Percentiles rank a stretch among this genome's conserved stretches.
phyloP scores from a whole-genome alignment of 2,888 invertebrate species.

The Dione vanillae region DNA sequence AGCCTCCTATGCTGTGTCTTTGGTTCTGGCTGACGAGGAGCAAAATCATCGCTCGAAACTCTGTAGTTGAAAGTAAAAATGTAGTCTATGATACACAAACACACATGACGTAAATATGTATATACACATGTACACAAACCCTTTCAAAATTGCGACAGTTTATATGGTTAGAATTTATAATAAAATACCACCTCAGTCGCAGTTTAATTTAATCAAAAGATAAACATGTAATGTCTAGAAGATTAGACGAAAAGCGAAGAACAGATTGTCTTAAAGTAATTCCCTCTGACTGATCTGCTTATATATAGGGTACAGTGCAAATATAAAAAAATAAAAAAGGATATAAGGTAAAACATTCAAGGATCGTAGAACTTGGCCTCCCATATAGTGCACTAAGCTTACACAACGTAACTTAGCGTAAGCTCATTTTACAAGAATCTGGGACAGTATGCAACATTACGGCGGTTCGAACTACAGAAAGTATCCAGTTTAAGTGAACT shows the following conservation, averaged over 20 bases:
- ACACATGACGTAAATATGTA: no score
- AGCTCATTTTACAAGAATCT: slow-evolving; percentile 17
- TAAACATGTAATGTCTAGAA: neutral
- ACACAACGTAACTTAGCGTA: slow-evolving; percentile 8
- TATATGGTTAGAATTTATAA: no score
- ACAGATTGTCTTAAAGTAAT: neutral
- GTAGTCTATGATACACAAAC: no score
- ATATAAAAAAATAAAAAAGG: neutral
- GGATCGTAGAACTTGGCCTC: slow-evolving; percentile 1
- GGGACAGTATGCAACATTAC: slow-evolving; percentile 1
- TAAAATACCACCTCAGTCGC: no score
- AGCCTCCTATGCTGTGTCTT: no score
- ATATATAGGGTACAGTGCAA: neutral
- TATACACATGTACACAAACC: no score
- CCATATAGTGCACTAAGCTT: neutral
- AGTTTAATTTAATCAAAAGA: no score
- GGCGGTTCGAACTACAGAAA: neutral
- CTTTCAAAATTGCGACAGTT: no score
- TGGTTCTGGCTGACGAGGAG: no score
- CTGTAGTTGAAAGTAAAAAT: no score
- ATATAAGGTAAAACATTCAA: neutral
- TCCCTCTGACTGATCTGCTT: neutral
- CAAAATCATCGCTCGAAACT: no score
- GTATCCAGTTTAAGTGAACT: neutral
- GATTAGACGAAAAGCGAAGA: neutral